Conservation (phyloP, 2,113 vertebrate species). For the Formicarius rufipectus region DNA sequence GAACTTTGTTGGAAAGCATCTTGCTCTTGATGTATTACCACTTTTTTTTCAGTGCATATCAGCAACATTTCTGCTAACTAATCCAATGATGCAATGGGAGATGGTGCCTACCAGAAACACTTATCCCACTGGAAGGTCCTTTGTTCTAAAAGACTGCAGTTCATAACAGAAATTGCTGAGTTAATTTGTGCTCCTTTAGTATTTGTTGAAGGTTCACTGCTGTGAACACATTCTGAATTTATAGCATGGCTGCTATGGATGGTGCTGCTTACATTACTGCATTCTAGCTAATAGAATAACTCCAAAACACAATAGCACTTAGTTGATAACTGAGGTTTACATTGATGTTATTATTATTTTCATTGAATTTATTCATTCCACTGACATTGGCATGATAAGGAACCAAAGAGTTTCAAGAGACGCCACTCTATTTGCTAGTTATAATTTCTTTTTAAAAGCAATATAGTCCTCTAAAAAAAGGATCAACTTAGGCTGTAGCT, state of each 20-base stretch:
- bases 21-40: background rate
- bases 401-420: background rate
- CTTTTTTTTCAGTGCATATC: background rate
- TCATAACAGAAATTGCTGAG: background rate
- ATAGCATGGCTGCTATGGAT: background rate
- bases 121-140: background rate
- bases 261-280: background rate
- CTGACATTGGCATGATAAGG: background rate
- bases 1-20: background rate
- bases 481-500: background rate
- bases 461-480: background rate
- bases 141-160: background rate
- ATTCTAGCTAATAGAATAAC: background rate
- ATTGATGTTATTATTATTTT: background rate
- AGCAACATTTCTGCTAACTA: background rate
- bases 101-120: background rate
- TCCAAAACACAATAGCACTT: background rate
- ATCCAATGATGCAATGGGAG: background rate
- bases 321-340: background rate
- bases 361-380: background rate
- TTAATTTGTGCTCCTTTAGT: background rate
- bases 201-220: background rate
- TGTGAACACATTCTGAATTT: background rate
- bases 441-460: background rate
- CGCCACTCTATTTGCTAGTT: background rate